Conservation (phyloP, 2,888 invertebrate genomes). For the Drosophila falleni region DNA sequence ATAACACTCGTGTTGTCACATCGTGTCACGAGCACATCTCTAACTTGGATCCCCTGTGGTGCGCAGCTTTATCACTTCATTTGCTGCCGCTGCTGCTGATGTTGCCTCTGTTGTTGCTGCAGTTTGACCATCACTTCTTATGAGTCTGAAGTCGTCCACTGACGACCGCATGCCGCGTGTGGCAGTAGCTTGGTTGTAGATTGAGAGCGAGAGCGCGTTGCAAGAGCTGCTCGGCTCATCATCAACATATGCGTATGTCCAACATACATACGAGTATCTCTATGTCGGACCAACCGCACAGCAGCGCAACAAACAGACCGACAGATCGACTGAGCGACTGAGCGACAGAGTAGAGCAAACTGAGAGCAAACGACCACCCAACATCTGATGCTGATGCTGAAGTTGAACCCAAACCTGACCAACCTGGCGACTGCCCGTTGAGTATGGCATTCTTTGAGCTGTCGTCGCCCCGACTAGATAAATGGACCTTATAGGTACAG, state of each 20-base stretch:
- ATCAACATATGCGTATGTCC: slow-evolving; percentile 63
- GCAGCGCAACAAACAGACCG: slow-evolving; percentile 66
- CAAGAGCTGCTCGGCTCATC: slow-evolving; percentile 58
- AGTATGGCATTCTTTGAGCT: slow-evolving; percentile 77
- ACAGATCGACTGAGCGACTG: slow-evolving; percentile 35
- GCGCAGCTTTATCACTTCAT: slow-evolving; percentile 82
- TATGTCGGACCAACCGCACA: slow-evolving; percentile 62
- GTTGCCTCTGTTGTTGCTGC: slow-evolving; percentile 48
- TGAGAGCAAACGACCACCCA: slow-evolving; percentile 73
- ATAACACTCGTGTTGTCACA: neutral
- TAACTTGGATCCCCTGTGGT: slow-evolving; percentile 68
- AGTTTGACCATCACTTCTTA: slow-evolving; percentile 76
- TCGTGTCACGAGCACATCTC: slow-evolving; percentile 12
- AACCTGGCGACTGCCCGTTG: slow-evolving; percentile 69
- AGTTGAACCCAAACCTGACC: slow-evolving; percentile 26
- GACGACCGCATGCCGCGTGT: slow-evolving; percentile 81
- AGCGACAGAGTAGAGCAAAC: slow-evolving; percentile 25
- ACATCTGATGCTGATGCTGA: slow-evolving; percentile 33
- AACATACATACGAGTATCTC: slow-evolving; percentile 7
- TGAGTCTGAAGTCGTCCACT: slow-evolving; percentile 41
- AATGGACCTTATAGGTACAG: slow-evolving; percentile 40
- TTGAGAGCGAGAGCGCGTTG: slow-evolving; percentile 23
- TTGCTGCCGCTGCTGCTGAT: slow-evolving; percentile 63
- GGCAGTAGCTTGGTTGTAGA: slow-evolving; percentile 59
- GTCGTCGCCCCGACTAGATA: slow-evolving; percentile 77